Percentiles rank a stretch among this genome's conserved stretches.
These are phyloP conservation scores for Epirrhoe alternata DNA, from an alignment of 2,888 invertebrate species.

Conservation along the genomic window DNA sequence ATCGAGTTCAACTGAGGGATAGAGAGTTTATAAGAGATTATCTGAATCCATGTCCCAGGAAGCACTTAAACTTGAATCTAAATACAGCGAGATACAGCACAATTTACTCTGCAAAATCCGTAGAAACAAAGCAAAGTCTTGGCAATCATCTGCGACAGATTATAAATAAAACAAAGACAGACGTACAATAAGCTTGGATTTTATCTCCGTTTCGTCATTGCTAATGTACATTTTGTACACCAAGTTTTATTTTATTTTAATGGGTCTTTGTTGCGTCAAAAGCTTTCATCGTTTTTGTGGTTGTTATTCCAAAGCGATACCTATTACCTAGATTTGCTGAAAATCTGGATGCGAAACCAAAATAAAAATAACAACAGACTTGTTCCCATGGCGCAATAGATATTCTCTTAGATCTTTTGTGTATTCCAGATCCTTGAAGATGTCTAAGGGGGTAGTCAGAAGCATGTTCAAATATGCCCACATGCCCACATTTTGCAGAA, in stretches of 20 bases:
- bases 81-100: neutral
- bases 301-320: neutral
- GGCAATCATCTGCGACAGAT: constrained; percentile 44
- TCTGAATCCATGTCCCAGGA: neutral
- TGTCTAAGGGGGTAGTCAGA: no score
- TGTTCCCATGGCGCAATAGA: no score
- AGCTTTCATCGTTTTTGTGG: neutral
- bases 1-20: no score
- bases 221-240: neutral
- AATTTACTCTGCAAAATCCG: neutral
- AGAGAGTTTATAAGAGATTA: neutral
- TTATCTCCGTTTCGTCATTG: constrained; percentile 23
- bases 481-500: no score
- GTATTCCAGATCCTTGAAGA: no score
- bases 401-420: no score
- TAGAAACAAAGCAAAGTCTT: constrained; percentile 38
- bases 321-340: no score
- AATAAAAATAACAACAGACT: no score
- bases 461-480: no score
- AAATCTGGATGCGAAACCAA: no score
- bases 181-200: constrained; percentile 37
- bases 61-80: neutral
- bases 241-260: neutral
- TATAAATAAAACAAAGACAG: constrained; percentile 40
- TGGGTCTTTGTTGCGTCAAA: neutral